These are phyloP conservation scores for Drosophila anceps DNA, from an alignment of 2,888 invertebrate genomes.

Conservation along the genomic window DNA sequence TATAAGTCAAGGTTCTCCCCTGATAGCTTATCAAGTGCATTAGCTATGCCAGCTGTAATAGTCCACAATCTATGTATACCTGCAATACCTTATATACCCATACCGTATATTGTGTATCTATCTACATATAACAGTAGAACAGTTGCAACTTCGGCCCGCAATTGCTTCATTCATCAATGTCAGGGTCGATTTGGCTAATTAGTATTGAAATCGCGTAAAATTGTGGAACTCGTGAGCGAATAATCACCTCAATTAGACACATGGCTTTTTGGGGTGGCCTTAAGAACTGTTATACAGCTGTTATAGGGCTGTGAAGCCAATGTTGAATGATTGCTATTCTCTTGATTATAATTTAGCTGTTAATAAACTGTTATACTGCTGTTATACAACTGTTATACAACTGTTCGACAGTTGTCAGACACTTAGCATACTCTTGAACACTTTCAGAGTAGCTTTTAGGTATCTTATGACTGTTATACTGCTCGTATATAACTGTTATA, in stretches of 20 bases:
- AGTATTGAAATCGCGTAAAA: conserved; percentile 32
- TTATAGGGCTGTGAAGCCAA: background rate
- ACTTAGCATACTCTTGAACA: background rate
- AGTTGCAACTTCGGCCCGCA: conserved; percentile 22
- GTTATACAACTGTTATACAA: background rate
- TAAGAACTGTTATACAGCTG: conserved; percentile 9
- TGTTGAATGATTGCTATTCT: background rate
- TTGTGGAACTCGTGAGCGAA: conserved; percentile 38
- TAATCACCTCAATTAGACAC: conserved; percentile 1
- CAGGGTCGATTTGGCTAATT: conserved; percentile 57
- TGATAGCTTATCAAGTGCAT: conserved; percentile 44
- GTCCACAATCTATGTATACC: background rate
- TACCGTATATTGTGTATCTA: background rate
- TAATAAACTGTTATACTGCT: background rate
- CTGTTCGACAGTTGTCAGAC: background rate
- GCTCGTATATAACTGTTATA: too few relatives aligned
- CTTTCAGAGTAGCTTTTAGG: background rate
- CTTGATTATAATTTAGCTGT: background rate
- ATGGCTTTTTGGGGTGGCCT: background rate
- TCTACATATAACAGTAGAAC: conserved; percentile 4
- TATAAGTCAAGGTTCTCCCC: conserved; percentile 68
- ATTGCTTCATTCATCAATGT: conserved; percentile 59
- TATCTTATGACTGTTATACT: background rate
- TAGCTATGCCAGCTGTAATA: conserved; percentile 24
- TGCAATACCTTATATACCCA: background rate